Percentiles rank a stretch among this genome's conserved stretches.
Conservation (phyloP, 2,797 vertebrate species). For the Girardinus metallicus region DNA sequence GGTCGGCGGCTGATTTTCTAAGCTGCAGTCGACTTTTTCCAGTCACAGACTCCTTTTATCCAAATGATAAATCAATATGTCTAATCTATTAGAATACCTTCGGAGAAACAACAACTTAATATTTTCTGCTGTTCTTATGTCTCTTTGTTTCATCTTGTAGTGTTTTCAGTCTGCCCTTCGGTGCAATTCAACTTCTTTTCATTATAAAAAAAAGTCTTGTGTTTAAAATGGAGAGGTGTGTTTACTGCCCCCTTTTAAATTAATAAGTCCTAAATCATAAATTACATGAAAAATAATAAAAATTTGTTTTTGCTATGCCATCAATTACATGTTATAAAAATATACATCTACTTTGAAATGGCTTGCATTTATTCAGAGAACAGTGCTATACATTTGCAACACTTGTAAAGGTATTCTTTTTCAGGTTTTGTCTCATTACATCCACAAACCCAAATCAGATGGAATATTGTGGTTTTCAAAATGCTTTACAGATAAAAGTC, state of each 20-base stretch:
- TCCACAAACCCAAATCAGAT: not conserved
- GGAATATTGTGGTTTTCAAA: not conserved
- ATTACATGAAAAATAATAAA: not conserved
- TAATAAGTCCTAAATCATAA: not conserved
- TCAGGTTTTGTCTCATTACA: not conserved
- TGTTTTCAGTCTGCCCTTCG: slow-evolving; percentile 4
- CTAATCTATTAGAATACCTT: not conserved
- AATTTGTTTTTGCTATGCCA: not conserved
- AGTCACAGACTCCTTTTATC: slow-evolving; percentile 27
- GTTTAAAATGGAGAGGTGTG: not conserved
- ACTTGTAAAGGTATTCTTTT: not conserved
- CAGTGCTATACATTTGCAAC: not conserved
- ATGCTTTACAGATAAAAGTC: not conserved
- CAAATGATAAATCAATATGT: not conserved
- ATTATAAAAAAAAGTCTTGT: not conserved
- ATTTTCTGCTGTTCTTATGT: not conserved
- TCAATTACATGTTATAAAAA: not conserved
- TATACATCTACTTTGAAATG: not conserved
- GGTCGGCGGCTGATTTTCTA: slow-evolving; percentile 52
- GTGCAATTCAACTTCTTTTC: not conserved
- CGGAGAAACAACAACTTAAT: not conserved
- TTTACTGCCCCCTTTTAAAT: not conserved
- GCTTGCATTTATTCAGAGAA: not conserved
- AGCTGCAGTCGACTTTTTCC: slow-evolving; percentile 16
- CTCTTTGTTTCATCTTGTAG: slow-evolving; percentile 2